Base-by-base conservation (phyloP, 2,113 vertebrate species). In the Zosterops lateralis region DNA sequence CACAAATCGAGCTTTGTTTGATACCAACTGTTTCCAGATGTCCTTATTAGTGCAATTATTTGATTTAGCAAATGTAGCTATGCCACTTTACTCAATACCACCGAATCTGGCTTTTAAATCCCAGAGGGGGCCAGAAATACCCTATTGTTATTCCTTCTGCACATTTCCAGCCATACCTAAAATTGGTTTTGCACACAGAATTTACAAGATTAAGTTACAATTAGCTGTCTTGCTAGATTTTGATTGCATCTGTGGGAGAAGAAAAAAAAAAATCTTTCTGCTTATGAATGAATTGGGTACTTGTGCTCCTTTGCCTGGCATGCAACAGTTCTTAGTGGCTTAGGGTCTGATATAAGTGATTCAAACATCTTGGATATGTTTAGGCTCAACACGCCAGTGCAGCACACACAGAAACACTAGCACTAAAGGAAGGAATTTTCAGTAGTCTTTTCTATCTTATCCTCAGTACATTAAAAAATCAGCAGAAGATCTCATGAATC, bases 41-140 rank as follows among this genome's bases (percentile, higher is more conserved):
- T 87, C 65, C 66, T 84, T 82, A 84, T 94, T 84, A 96, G 73
- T 53, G 36, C 73, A 92, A 53, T 94, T 75, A 90, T 91, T 90
- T 72, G 53, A 94, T 93, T 72, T 92, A 92, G 45, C 31, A 90
- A 90, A 78, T 3, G 5, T 28, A 75, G 40, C 44, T 36, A 38
- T 56, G 56, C 44, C 90, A 54, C 32, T 89, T 92, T 70, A 70
- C 64, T 83, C 85, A 91, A 85, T 85, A 78, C 50, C 17, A 8
- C 36, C 17, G 61, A 84, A 87, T 75, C 47, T 85, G 58, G 1
- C 44, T 94, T 88, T 92, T 48, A 91, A 91, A 65, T 93, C 86
- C 70, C 77, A 45, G 16, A 60, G 36, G 44, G 48, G 70, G 7
- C 10, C 61, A 68, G 84, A 86, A 92, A 68, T 72, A 87, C 18